Evolutionary conservation across 1,140 invertebrate species (phyloP), one percentile per base, ranked within the genome.

Genomic region (Gryon sp.): DNA sequence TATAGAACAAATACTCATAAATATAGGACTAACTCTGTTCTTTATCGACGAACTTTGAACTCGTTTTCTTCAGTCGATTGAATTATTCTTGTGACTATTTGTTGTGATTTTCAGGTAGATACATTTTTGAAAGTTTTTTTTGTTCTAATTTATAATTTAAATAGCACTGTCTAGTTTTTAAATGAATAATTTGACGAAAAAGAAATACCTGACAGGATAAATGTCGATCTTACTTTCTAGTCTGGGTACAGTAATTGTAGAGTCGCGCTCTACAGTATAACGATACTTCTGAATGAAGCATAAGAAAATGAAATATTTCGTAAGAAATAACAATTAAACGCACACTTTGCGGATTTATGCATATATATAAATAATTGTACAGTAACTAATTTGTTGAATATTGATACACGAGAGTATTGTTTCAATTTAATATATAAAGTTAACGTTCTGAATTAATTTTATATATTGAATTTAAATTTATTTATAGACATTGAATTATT

Each of bases 251-350:
- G 8, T 40, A 38, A 65, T 55, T 7, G 66, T 66, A 70, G 43
- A 76, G 65, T 53, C 19, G 14, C 40, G n/a, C 63, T 76, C 46
- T 66, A 66, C 57, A 4, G 26, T 24, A 11, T 48, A 57, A 36
- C 22, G 38, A 77, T 62, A 72, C 75, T 73, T 78, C 63, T 69
- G 28, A 69, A 57, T 59, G 68, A 72, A 77, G 68, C 26, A 62
- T 11, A 34, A 34, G 8, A 12, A 36, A 66, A 8, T 57, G 15
- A 72, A 57, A 48, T 73, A 68, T 72, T 77, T 77, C 74, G 74
- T 77, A 77, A 66, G 74, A 77, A 72, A 77, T 77, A 62, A 70
- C 38, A 14, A 77, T 77, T 45, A 15, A 50, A 66, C 75, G 62
- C 75, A 77, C 74, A 72, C 30, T 46, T 26, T 73, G 40, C 41